phyloP scores from a whole-genome alignment of 2,888 invertebrate species.

The Tyria jacobaeae region DNA sequence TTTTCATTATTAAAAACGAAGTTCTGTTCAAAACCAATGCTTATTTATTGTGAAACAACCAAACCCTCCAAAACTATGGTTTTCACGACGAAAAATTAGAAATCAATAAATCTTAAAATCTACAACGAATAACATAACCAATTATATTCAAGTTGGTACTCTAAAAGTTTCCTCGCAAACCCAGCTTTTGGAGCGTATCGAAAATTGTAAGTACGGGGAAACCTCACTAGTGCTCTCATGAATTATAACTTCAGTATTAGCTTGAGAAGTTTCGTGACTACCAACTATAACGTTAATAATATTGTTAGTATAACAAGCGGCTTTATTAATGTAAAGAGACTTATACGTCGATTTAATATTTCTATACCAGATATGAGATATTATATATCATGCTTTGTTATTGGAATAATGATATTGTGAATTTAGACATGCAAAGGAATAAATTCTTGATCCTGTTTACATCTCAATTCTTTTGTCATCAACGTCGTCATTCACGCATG shows the following conservation, averaged over 20 bases:
- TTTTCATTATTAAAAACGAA: not conserved
- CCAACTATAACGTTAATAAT: slow-evolving; percentile 36
- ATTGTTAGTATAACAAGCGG: slow-evolving; percentile 30
- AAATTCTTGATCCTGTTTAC: not conserved
- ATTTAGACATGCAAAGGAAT: slow-evolving; percentile 15
- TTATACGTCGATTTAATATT: too few relatives aligned
- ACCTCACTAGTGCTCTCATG: slow-evolving; percentile 27
- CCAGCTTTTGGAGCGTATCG: slow-evolving; percentile 31
- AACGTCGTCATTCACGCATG: too few relatives aligned
- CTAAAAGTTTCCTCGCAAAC: slow-evolving; percentile 35
- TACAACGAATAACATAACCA: slow-evolving; percentile 26
- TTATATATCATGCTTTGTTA: too few relatives aligned
- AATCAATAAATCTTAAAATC: slow-evolving; percentile 15
- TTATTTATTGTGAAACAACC: too few relatives aligned
- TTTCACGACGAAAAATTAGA: slow-evolving; percentile 9
- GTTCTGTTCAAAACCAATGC: not conserved
- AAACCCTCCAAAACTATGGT: slow-evolving; percentile 16
- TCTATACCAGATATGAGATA: too few relatives aligned
- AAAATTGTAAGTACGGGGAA: slow-evolving; percentile 20
- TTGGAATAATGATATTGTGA: too few relatives aligned
- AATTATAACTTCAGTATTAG: slow-evolving; percentile 34
- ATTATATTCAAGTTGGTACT: slow-evolving; percentile 34
- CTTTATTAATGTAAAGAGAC: too few relatives aligned
- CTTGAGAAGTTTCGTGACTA: slow-evolving; percentile 37
- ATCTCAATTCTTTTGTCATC: not conserved